Conservation (phyloP, 64 coral and sea anemone species). For the Stichodactyla helianthus region DNA sequence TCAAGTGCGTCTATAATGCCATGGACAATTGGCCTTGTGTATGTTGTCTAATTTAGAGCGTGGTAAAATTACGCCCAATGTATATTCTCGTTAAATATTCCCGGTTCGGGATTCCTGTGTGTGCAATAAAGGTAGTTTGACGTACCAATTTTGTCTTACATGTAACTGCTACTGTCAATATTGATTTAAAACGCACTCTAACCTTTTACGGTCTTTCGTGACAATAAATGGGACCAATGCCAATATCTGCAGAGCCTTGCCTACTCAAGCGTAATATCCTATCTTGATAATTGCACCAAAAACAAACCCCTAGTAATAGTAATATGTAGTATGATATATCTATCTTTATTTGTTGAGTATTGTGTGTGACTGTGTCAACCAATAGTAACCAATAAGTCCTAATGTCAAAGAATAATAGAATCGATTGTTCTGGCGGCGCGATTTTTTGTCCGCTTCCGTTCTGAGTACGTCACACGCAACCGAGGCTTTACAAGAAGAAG, state of each 20-base stretch:
- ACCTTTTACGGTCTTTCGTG: not conserved
- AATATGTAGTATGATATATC: not conserved
- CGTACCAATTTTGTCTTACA: not conserved
- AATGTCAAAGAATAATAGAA: constrained; percentile 1
- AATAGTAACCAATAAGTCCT: not conserved
- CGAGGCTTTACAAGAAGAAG: not conserved
- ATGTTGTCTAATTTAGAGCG: too few relatives aligned
- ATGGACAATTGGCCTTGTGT: too few relatives aligned
- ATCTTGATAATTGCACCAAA: not conserved
- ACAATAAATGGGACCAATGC: not conserved
- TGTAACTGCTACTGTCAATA: not conserved
- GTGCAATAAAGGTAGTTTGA: not conserved
- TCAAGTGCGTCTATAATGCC: too few relatives aligned
- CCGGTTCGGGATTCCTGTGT: not conserved
- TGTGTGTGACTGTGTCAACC: not conserved
- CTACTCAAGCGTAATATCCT: not conserved
- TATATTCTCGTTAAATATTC: not conserved
- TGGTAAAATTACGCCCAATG: too few relatives aligned
- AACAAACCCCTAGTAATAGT: not conserved
- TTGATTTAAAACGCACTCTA: not conserved
- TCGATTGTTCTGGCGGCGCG: not conserved
- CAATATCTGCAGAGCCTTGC: not conserved
- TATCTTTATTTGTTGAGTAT: not conserved
- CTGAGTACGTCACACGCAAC: not conserved
- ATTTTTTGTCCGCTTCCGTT: constrained; percentile 3